Evolutionary conservation across 2,113 vertebrate genomes (phyloP).

Genomic region (Nyctereutes procyonoides): DNA sequence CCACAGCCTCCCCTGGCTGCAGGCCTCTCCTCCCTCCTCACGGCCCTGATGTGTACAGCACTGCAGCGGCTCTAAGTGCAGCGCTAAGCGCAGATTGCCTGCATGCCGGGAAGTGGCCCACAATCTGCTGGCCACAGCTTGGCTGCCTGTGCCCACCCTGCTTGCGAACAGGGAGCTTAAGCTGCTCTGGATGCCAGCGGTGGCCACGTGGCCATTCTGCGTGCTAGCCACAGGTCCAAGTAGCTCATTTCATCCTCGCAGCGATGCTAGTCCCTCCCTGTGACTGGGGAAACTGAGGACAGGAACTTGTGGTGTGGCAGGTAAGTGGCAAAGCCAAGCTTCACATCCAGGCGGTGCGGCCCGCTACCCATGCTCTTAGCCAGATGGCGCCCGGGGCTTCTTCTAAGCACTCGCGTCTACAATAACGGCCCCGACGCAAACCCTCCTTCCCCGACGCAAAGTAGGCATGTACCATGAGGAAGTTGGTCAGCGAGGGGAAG

Average conservation of each 20-base stretch:
- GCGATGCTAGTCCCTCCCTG: neutral
- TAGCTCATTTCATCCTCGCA: neutral
- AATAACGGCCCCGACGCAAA: neutral
- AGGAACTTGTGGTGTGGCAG: neutral
- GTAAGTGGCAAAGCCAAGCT: neutral
- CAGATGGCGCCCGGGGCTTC: neutral
- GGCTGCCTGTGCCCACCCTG: no score
- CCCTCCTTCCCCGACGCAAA: neutral
- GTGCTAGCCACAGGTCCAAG: neutral
- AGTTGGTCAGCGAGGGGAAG: slow-evolving; percentile 90
- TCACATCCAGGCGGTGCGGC: neutral
- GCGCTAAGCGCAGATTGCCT: neutral
- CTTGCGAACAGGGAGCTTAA: no score
- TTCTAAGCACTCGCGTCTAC: neutral
- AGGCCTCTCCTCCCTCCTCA: neutral
- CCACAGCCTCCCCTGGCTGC: neutral
- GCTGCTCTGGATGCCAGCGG: neutral
- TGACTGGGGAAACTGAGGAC: neutral
- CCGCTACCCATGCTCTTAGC: rapidly evolving
- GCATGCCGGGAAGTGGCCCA: no score
- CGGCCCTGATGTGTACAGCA: neutral
- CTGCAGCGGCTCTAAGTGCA: neutral
- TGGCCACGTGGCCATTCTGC: neutral
- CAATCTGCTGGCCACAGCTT: no score
- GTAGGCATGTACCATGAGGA: slow-evolving; percentile 88